Evolutionary conservation across 2,113 vertebrate species (phyloP).

Genomic region (Crocuta crocuta): DNA sequence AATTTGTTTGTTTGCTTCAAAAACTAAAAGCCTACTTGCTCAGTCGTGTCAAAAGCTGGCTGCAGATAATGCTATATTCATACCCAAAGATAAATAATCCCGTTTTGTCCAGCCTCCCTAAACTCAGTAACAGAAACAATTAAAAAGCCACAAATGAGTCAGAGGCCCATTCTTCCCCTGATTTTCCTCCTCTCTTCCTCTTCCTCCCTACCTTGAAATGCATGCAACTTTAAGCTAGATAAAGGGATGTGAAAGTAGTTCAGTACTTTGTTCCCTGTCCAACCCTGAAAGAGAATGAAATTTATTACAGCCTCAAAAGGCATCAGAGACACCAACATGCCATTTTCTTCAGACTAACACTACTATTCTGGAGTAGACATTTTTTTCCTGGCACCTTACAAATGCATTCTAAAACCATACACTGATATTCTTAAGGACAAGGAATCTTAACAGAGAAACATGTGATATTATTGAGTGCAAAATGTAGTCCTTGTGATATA

Average conservation of each 20-base stretch:
- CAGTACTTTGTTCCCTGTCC: neutral
- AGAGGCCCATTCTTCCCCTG: neutral
- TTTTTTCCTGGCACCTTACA: neutral
- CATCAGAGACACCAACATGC: conserved; percentile 35
- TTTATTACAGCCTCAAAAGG: neutral
- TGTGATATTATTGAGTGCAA: neutral
- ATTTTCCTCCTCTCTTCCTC: neutral
- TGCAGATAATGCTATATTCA: neutral
- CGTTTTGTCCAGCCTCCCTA: neutral
- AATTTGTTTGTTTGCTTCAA: neutral
- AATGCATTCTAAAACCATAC: conserved; percentile 42
- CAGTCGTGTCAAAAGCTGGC: neutral
- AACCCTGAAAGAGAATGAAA: conserved; percentile 33
- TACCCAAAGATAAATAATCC: neutral
- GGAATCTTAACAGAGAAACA: conserved; percentile 33
- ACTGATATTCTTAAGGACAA: conserved; percentile 21
- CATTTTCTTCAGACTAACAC: conserved; percentile 3
- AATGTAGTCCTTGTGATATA: neutral
- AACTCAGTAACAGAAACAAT: conserved; percentile 42
- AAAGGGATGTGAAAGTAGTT: neutral
- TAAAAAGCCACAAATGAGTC: neutral
- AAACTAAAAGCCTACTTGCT: conserved; percentile 43
- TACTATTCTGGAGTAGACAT: neutral
- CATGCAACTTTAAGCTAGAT: neutral
- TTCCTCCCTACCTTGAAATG: conserved; percentile 17